Evolutionary conservation across 2,888 invertebrate genomes (phyloP), one percentile per base, ranked within the genome.

Genomic region (Metopia argyrocephala): DNA sequence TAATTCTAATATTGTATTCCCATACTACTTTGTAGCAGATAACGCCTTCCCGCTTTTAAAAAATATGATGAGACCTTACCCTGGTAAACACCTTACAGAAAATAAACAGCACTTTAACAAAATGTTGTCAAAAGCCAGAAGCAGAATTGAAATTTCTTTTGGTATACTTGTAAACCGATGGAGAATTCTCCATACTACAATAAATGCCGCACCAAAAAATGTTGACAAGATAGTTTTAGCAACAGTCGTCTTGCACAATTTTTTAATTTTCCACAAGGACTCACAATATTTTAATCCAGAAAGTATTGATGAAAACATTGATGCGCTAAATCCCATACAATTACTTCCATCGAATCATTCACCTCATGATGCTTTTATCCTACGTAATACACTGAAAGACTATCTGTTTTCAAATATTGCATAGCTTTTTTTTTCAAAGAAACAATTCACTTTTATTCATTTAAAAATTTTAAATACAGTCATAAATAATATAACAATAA

Each of bases 1-100:
- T 5, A 54, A 45, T 2, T 59, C 38, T n/a, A 61, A 59, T 23
- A 62, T 59, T 23, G 38, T 21, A 15, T 66, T 62, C 9, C 78
- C 78, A 64, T 69, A 75, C 61, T 78, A 64, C 45, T 78, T 75
- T 48, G 57, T 74, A 12, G 76, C 25, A n/a, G 73, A 81, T 68
- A 69, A 52, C 45, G 81, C 69, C 15, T 76, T 81, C n/a, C 69
- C 74, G 4, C 28, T 78, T 20, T 25, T 38, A 27, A 45, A 20
- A 28, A 62, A 78, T 61, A 12, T 82, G 15, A 76, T 74, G 76
- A 20, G 65, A 23, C 74, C 76, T n/a, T 76, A 57, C 25, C 56
- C 69, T 2, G 66, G 69, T 5, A 38, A 66, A 27, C 59, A 61
- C 27, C 31, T 66, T 25, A 6, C 71, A 27, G 59, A 23, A 23